phyloP scores from a whole-genome alignment of 35 echinoderm and acorn worm species.

The Heliocidaris tuberculata region DNA sequence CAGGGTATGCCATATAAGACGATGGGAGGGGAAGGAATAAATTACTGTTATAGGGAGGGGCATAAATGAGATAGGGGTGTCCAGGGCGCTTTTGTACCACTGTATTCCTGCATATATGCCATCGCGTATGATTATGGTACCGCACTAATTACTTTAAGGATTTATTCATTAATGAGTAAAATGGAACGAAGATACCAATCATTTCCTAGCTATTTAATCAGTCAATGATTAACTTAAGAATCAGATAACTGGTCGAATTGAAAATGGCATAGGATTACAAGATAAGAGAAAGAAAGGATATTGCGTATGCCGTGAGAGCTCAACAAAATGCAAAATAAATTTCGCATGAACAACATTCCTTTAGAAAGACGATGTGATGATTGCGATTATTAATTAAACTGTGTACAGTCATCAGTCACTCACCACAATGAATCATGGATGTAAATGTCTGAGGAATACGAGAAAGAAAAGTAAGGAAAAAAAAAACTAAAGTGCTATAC shows the following conservation, averaged over 20 bases:
- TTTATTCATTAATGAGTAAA: constrained; percentile 19
- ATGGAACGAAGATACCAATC: background rate
- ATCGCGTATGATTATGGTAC: background rate
- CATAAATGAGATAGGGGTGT: background rate
- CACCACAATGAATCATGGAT: too few species aligned
- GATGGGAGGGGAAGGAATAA: too few species aligned
- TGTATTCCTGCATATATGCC: background rate
- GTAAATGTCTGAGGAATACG: background rate
- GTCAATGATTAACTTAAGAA: background rate
- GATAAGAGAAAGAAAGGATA: constrained; percentile 12
- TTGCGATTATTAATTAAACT: too few species aligned
- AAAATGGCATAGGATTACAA: background rate
- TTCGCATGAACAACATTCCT: background rate
- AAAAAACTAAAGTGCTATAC: background rate
- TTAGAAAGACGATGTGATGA: background rate
- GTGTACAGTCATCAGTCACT: too few species aligned
- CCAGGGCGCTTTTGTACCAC: background rate
- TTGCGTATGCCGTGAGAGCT: background rate
- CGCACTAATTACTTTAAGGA: background rate
- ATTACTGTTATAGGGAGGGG: background rate
- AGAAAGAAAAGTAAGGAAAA: background rate
- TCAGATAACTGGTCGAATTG: background rate
- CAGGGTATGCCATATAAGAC: too few species aligned
- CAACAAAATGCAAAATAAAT: too few species aligned
- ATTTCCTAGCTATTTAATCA: background rate